Percentiles rank a stretch among this genome's conserved stretches.
These are phyloP conservation scores for Autographa pulchrina DNA, from an alignment of 2,888 invertebrate species.

Conservation along the genomic window DNA sequence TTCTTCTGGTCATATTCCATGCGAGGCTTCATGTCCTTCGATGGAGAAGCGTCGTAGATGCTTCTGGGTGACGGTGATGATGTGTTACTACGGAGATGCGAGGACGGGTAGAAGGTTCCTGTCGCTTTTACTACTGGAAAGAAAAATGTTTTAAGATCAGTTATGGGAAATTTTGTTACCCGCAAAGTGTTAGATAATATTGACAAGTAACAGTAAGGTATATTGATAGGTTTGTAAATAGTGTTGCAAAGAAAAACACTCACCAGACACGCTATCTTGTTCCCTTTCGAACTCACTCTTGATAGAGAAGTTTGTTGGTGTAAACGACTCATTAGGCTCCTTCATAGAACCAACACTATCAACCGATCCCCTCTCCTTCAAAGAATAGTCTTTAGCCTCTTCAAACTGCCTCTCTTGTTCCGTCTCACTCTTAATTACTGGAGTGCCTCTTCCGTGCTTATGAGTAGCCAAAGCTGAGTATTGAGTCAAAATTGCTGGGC, in stretches of 20 bases:
- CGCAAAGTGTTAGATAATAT: neutral
- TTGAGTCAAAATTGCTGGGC: slow-evolving; percentile 86
- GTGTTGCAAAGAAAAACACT: slow-evolving; percentile 67
- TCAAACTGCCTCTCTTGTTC: slow-evolving; percentile 81
- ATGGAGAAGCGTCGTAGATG: slow-evolving; percentile 87
- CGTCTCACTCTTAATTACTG: slow-evolving; percentile 81
- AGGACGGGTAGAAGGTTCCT: slow-evolving; percentile 97
- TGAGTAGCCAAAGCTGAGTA: slow-evolving; percentile 87
- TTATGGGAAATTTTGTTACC: slow-evolving; percentile 14
- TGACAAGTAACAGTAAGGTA: neutral
- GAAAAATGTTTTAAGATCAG: slow-evolving; percentile 60
- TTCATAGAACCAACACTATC: slow-evolving; percentile 82
- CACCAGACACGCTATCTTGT: slow-evolving; percentile 86
- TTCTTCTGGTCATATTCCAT: slow-evolving; percentile 83
- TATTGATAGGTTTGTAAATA: neutral
- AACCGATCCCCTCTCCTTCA: slow-evolving; percentile 84
- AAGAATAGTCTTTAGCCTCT: slow-evolving; percentile 87
- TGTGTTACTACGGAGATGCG: slow-evolving; percentile 89
- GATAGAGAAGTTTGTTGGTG: slow-evolving; percentile 83
- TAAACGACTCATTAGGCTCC: slow-evolving; percentile 77
- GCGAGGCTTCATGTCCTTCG: slow-evolving; percentile 85
- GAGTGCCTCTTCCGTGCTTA: slow-evolving; percentile 85
- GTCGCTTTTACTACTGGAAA: slow-evolving; percentile 97
- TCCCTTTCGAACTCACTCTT: slow-evolving; percentile 87
- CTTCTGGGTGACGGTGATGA: slow-evolving; percentile 88